Base-by-base conservation (phyloP, 2,888 invertebrate species). In the Priocnemis perturbator region DNA sequence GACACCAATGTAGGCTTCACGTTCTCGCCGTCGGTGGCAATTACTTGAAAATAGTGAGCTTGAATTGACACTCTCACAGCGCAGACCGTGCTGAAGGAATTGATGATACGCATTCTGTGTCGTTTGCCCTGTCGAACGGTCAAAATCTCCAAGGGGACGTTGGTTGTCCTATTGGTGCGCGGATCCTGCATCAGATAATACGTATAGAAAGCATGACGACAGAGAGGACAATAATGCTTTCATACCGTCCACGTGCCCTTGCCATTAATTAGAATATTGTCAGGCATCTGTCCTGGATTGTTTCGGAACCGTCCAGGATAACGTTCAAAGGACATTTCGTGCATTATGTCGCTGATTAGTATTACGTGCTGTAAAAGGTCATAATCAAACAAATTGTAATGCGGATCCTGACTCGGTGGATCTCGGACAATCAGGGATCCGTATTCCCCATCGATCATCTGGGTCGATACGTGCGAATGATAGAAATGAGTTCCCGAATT, bases 231-330 rank as follows among this genome's bases (percentile, higher is more conserved):
- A 37, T 37, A 37, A 11, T 11, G 1, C 7, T 11, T 37, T 9
- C 15, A 11, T 65, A 76, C 81, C 69, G n/a, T 67, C 21, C 44
- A 72, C 9, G 52, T 68, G 57, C 96, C 95, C 89, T 94, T 94
- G 85, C 96, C 97, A 90, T 97, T 97, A 81, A 97, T 94, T 66
- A 97, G 90, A 66, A 96, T 91, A 45, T 94, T 95, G 82, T 95
- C 93, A 44, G 96, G 95, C 86, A 93, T 93, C 89, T 95, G 95
- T 9, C 95, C 95, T 37, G 93, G 93, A 61, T 94, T 90, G 84
- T 94, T 92, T 3, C 2, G 30, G 5, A 45, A 62, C 14, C 20
- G 53, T 74, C 95, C 95, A 0, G 95, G 95, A 89, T 92, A 94
- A 77, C 94, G 92, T 86, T 95, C 95, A 55, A 93, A 92, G 0